Percentiles rank a stretch among this genome's conserved stretches.
phyloP scores from a whole-genome alignment of 2,888 invertebrate genomes.

The Chaitophorus viminalis region DNA sequence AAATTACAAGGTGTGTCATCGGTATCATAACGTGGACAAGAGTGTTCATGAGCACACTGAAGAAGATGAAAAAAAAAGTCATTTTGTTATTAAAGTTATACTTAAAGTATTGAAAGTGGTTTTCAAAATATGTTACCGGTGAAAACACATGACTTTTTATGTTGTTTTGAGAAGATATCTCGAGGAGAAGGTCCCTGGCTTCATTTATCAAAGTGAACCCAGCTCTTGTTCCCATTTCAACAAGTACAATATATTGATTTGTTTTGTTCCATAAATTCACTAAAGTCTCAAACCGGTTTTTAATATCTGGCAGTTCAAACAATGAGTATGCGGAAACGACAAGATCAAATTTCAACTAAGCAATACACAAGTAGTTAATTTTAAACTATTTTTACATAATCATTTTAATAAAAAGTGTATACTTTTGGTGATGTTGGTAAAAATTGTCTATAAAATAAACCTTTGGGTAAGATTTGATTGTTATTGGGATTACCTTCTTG shows the following conservation, averaged over 20 bases:
- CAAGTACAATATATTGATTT: slow-evolving; percentile 80
- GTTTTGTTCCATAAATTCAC: slow-evolving; percentile 89
- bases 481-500: slow-evolving; percentile 75
- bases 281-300: slow-evolving; percentile 76
- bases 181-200: slow-evolving; percentile 80
- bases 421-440: slow-evolving; percentile 75
- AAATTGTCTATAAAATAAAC: slow-evolving; percentile 82
- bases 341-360: slow-evolving; percentile 78
- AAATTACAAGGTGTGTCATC: slow-evolving; percentile 84
- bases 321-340: slow-evolving; percentile 84
- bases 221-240: slow-evolving; percentile 84
- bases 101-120: slow-evolving; percentile 37
- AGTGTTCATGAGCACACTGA: slow-evolving; percentile 83
- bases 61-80: slow-evolving; percentile 64
- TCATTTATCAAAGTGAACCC: slow-evolving; percentile 85
- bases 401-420: slow-evolving; percentile 63
- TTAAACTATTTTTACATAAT: slow-evolving; percentile 65
- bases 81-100: slow-evolving; percentile 27
- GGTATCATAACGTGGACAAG: slow-evolving; percentile 78
- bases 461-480: slow-evolving; percentile 72
- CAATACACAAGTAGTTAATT: slow-evolving; percentile 61
- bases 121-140: slow-evolving; percentile 73
- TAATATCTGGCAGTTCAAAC: slow-evolving; percentile 79
- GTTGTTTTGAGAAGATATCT: slow-evolving; percentile 64
- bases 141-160: slow-evolving; percentile 76